phyloP scores from a whole-genome alignment of 2,113 vertebrate species.

The Brevimyrus niger region DNA sequence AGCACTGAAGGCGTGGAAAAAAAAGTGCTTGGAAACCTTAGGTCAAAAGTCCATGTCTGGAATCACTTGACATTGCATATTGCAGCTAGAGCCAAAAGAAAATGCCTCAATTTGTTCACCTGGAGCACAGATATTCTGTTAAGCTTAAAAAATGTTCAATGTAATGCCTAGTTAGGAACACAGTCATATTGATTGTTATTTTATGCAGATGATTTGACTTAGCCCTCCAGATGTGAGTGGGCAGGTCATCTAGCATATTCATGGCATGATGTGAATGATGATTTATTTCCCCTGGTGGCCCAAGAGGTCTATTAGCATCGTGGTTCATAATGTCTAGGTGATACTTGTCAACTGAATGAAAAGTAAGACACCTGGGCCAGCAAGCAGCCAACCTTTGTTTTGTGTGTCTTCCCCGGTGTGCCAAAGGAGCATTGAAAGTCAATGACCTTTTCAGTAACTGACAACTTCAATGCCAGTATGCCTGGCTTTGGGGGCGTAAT shows the following conservation, averaged over 20 bases:
- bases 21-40: background rate
- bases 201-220: background rate
- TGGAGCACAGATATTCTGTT: background rate
- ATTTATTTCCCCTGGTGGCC: background rate
- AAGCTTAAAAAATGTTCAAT: background rate
- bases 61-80: background rate
- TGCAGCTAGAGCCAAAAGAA: background rate
- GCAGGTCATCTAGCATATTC: background rate
- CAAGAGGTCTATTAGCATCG: background rate
- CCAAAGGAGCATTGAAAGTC: background rate
- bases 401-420: background rate
- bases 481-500: background rate
- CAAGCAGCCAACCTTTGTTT: background rate
- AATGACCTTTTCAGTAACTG: constrained; percentile 1
- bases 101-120: background rate
- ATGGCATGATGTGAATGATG: background rate
- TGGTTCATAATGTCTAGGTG: background rate
- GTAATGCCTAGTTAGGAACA: background rate
- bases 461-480: background rate
- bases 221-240: background rate
- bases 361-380: background rate
- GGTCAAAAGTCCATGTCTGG: background rate
- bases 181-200: background rate
- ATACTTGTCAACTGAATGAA: background rate
- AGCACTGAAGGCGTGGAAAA: background rate